A percentile compares a stretch with the other conserved stretches of the same genome.
Conservation (phyloP, 53 echinoderm and acorn worm species). For the Mesocentrotus franciscanus region DNA sequence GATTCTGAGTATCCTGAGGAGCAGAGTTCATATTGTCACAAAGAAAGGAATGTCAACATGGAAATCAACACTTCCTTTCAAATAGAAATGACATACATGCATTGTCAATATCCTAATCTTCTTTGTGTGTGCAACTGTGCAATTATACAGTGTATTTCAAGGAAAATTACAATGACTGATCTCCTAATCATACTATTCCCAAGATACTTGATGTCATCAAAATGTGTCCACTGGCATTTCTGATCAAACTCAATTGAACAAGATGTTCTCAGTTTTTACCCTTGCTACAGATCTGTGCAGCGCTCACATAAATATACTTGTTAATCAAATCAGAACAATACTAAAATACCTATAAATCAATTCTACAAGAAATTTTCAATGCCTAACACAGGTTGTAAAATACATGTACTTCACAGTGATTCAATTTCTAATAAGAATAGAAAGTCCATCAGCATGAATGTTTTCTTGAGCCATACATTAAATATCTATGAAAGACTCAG, state of each 20-base stretch:
- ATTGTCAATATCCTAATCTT: not conserved
- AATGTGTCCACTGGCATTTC: not conserved
- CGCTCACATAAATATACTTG: no score
- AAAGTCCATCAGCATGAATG: not conserved
- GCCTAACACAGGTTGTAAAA: no score
- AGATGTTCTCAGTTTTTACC: no score
- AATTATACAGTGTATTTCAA: not conserved
- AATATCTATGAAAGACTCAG: not conserved
- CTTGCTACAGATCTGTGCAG: no score
- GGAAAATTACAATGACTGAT: not conserved
- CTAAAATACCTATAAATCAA: no score
- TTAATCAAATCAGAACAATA: no score
- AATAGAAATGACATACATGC: not conserved
- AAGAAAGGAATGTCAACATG: not conserved
- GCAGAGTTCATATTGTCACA: not conserved
- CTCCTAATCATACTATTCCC: not conserved
- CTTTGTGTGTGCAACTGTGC: not conserved
- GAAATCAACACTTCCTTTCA: not conserved
- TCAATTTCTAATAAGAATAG: no score
- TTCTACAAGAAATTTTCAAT: no score
- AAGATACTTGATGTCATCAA: not conserved
- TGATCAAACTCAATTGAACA: not conserved
- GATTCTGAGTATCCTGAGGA: not conserved
- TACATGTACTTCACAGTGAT: no score
- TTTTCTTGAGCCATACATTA: not conserved